Evolutionary conservation across 2,888 invertebrate genomes (phyloP).

Genomic region (Drosophila formosana): DNA sequence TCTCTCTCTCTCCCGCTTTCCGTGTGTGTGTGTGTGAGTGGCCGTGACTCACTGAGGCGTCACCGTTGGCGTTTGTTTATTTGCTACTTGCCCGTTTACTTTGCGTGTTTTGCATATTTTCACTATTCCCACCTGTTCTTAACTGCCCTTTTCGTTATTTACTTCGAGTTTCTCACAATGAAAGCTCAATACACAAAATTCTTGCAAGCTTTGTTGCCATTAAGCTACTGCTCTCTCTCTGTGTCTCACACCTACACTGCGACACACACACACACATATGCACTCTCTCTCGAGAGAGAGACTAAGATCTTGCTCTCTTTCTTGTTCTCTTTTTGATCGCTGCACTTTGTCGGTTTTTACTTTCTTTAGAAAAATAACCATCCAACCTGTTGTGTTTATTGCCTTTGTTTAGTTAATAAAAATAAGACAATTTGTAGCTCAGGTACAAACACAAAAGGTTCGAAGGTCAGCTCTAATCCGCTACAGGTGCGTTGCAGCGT

Average conservation of each 20-base stretch:
- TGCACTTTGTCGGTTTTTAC: slow-evolving; percentile 36
- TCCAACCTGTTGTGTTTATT: slow-evolving; percentile 26
- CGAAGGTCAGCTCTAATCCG: slow-evolving; percentile 67
- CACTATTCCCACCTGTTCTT: slow-evolving; percentile 44
- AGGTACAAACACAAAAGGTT: slow-evolving; percentile 55
- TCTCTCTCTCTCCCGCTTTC: slow-evolving; percentile 5
- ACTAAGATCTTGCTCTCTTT: slow-evolving; percentile 8
- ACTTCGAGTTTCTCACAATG: slow-evolving; percentile 31
- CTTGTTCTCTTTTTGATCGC: slow-evolving; percentile 15
- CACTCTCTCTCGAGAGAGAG: neutral
- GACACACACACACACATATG: neutral
- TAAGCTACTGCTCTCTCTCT: slow-evolving; percentile 42
- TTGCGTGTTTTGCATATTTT: slow-evolving; percentile 52
- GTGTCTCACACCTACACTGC: slow-evolving; percentile 16
- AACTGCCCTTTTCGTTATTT: neutral
- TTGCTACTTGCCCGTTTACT: slow-evolving; percentile 41
- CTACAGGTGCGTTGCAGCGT: slow-evolving; percentile 58
- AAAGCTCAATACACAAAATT: slow-evolving; percentile 18
- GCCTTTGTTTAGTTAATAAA: slow-evolving; percentile 58
- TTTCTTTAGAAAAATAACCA: slow-evolving; percentile 48
- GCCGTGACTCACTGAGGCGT: slow-evolving; percentile 80
- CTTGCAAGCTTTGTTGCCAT: slow-evolving; percentile 20
- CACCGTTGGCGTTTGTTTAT: slow-evolving; percentile 60
- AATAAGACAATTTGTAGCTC: slow-evolving; percentile 59
- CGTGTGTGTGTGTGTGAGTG: slow-evolving; percentile 43